phyloP scores from a whole-genome alignment of 2,888 invertebrate genomes.

The Anarsia innoxiella region DNA sequence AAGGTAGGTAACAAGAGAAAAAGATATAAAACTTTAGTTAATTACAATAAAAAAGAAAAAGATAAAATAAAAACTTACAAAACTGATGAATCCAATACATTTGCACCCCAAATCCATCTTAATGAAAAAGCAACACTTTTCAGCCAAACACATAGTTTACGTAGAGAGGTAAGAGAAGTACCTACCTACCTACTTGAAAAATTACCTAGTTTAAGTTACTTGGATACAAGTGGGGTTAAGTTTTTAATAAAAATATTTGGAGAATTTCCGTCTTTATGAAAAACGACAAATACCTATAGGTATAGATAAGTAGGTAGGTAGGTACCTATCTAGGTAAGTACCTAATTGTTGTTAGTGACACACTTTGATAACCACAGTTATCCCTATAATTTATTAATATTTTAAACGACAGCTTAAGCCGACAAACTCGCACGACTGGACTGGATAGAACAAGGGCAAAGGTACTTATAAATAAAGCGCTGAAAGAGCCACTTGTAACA shows the following conservation, averaged over 20 bases:
- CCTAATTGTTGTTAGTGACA: too few species aligned
- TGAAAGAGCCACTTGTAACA: too few species aligned
- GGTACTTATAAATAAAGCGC: too few species aligned
- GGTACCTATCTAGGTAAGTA: too few species aligned
- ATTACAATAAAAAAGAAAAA: too few species aligned
- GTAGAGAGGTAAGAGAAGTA: too few species aligned
- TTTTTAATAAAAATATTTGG: neutral
- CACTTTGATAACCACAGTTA: too few species aligned
- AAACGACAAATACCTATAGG: neutral
- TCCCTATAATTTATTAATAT: too few species aligned
- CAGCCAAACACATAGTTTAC: neutral
- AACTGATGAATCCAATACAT: neutral
- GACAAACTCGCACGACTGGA: too few species aligned
- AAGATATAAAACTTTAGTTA: neutral
- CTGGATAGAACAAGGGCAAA: too few species aligned
- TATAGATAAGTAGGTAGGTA: neutral
- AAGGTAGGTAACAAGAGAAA: neutral
- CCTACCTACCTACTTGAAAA: too few species aligned
- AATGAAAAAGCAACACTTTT: constrained; percentile 1
- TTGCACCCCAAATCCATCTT: neutral
- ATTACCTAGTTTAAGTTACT: neutral
- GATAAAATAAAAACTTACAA: constrained; percentile 3
- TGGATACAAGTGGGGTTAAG: neutral
- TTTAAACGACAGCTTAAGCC: too few species aligned
- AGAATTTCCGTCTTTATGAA: neutral